Base-by-base conservation (phyloP, 2,113 vertebrate species). In the Siniperca chuatsi region DNA sequence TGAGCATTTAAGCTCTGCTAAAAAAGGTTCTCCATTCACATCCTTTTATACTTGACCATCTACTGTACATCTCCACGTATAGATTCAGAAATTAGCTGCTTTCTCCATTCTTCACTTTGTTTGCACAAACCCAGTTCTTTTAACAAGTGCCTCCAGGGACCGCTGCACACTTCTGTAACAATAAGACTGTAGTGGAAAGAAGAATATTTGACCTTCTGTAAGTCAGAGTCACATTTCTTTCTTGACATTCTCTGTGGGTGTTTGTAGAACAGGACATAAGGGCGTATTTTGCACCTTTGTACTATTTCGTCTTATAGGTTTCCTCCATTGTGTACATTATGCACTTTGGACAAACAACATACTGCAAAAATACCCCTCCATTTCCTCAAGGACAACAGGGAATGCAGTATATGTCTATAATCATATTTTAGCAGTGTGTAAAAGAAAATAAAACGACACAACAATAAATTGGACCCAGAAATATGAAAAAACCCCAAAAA, bases 121-220 rank as follows among this genome's bases (percentile, higher is more conserved):
- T 66, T 55, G 21, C 29, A 35, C 60, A 60, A 66, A 70, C 48
- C 35, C 16, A 4, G 54, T 55, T 86, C 46, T 65, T 82, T 79
- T 35, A 65, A 80, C 70, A 69, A 57, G 42, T 9, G n/a, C 64
- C 84, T 58, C 60, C 54, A 48, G 75, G 71, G 78, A 82, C 20
- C 7, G 33, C 75, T 76, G 75, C 52, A 79, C 83, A 73, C 79
- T 84, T 78, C 57, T 84, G 70, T 67, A 61, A 57, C 82, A 67
- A 52, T 65, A 40, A 37, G 25, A 61, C 74, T 33, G 42, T 23
- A 35, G 40, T 50, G 72, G 79, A 65, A 37, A 79, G 70, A 82
- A 2, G 33, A 68, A 64, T 55, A 61, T 81, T 78, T 82, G 66
- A 82, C 82, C 35, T 37, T 67, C 23, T 35, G 33, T 62, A 35